Base-by-base conservation (phyloP, 2,113 vertebrate genomes). In the Eurypyga helias region DNA sequence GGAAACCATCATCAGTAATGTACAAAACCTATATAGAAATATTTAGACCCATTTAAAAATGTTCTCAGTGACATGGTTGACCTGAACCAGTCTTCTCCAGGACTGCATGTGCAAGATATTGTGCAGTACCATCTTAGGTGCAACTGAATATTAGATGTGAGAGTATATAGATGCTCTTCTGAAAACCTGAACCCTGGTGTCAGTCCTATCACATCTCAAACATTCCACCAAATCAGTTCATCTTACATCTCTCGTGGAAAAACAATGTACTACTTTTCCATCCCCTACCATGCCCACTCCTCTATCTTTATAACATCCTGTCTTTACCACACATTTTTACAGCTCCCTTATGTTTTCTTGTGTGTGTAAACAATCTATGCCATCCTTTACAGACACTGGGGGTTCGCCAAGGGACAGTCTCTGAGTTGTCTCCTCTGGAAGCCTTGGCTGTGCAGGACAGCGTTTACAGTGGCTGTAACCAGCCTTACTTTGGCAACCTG, bases 261-360 rank as follows among this genome's bases (percentile, higher is more conserved):
- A 75, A 9, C 17, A 29, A n/a, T 4, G 3, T n/a, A 16, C 19
- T 36, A 51, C 18, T 72, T 66, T 78, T 73, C 31, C 13, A 69
- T 1, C 3, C 7, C 6, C 43, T 69, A 38, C 3, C 3, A 20
- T 13, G 41, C 73, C 8, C 8, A 5, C 10, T 48, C 14, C 6
- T 41, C 11, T 4, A 33, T 52, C 84, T 76, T 58, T 67, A 62
- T 62, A 11, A 46, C 33, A 23, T 60, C 23, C 11, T 73, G 11
- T 36, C 45, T 70, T 64, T 70, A 16, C 28, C 61, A 21, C 26
- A 17, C 17, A 26, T 69, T 55, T 8, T n/a, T 64, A n/a, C 12
- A 28, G 20, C 33, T 73, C 31, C 13, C 64, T 77, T 54, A 26
- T 21, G 10, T 26, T 43, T 17, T 46, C 29, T 26, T 75, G 5